phyloP scores from a whole-genome alignment of 2,888 invertebrate genomes.

The Melanchra persicariae region DNA sequence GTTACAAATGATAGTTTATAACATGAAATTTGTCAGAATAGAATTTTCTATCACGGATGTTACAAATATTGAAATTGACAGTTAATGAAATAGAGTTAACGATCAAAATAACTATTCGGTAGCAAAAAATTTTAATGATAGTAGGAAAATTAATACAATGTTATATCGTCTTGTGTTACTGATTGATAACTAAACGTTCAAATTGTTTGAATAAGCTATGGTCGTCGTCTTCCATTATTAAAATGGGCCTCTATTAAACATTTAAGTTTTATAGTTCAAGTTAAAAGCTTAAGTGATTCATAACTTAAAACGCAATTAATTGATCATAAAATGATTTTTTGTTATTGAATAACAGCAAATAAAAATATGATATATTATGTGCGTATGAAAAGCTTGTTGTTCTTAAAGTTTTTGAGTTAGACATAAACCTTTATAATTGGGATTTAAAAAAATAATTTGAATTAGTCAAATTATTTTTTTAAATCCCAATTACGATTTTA shows the following conservation, averaged over 20 bases:
- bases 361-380: not conserved
- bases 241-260: too few relatives aligned
- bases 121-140: not conserved
- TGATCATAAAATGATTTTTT: not conserved
- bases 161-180: not conserved
- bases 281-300: not conserved
- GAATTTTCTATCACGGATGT: not conserved
- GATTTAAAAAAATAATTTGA: not conserved
- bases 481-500: too few relatives aligned
- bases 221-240: not conserved
- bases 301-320: not conserved
- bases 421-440: not conserved
- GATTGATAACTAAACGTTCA: not conserved
- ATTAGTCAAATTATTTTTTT: too few relatives aligned
- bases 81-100: not conserved
- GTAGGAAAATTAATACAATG: not conserved
- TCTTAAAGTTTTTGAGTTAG: not conserved
- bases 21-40: not conserved
- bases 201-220: not conserved
- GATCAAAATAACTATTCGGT: not conserved
- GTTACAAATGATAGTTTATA: not conserved
- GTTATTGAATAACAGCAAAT: not conserved
- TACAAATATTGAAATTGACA: not conserved
- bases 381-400: constrained; percentile 18
- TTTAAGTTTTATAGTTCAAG: not conserved